phyloP scores from a whole-genome alignment of 1,140 invertebrate species.

The Euura saliciscinereae region DNA sequence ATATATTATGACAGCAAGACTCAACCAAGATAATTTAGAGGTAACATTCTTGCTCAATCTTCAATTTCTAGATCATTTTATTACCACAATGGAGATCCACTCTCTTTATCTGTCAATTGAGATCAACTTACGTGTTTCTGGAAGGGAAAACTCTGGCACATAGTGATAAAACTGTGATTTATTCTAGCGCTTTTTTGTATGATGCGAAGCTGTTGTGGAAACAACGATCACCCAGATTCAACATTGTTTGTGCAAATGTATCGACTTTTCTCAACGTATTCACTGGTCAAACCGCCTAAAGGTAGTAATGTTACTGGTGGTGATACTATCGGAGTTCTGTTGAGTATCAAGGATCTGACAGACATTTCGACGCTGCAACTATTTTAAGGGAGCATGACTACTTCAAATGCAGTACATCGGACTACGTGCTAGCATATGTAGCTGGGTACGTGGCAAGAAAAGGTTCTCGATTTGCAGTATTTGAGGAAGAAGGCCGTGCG shows the following conservation, averaged over 20 bases:
- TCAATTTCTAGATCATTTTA: too few species aligned
- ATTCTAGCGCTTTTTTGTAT: constrained; percentile 24
- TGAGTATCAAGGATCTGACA: constrained; percentile 3
- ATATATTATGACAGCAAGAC: constrained; percentile 20
- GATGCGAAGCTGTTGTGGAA: constrained; percentile 24
- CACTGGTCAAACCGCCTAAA: constrained; percentile 26
- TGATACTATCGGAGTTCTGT: constrained; percentile 17
- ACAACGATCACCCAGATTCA: constrained; percentile 26
- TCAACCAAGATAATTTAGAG: constrained; percentile 23
- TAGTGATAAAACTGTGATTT: too few species aligned
- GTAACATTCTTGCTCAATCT: constrained; percentile 8
- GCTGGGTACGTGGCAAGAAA: constrained; percentile 18
- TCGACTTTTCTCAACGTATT: constrained; percentile 22
- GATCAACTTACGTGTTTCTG: too few species aligned
- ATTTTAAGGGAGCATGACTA: constrained; percentile 19
- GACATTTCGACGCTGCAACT: background rate
- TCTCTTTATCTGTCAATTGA: too few species aligned
- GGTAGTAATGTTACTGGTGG: too few species aligned
- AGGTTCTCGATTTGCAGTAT: background rate
- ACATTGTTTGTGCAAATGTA: constrained; percentile 24
- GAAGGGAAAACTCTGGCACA: too few species aligned
- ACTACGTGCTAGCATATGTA: constrained; percentile 18
- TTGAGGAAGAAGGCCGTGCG: background rate
- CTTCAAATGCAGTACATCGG: constrained; percentile 4
- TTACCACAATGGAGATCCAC: too few species aligned